These are phyloP conservation scores for Nephrotoma flavescens DNA, from an alignment of 2,888 invertebrate species.

Conservation along the genomic window DNA sequence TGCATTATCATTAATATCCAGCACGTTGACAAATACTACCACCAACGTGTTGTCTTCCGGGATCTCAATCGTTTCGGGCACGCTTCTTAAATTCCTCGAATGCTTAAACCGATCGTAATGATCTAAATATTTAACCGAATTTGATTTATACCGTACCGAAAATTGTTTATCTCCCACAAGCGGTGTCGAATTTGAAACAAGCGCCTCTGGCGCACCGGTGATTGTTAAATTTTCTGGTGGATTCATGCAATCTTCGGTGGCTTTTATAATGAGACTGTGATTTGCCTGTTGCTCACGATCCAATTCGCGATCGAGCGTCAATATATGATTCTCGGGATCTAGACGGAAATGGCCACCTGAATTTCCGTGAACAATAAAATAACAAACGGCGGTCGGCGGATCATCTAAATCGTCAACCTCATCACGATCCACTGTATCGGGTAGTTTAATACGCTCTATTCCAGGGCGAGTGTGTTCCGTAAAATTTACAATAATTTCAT, in stretches of 20 bases:
- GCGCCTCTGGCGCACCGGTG: background rate
- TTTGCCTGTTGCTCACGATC: slow-evolving; percentile 58
- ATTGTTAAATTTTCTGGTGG: slow-evolving; percentile 32
- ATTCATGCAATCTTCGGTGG: slow-evolving; percentile 66
- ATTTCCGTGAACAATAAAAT: slow-evolving; percentile 79
- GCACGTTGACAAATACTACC: slow-evolving; percentile 51
- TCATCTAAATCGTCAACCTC: slow-evolving; percentile 72
- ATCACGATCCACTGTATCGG: slow-evolving; percentile 73
- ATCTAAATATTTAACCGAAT: background rate
- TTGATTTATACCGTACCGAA: background rate
- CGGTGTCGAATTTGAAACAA: background rate
- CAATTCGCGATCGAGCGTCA: slow-evolving; percentile 41
- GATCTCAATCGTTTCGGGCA: slow-evolving; percentile 1
- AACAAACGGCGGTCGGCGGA: slow-evolving; percentile 74
- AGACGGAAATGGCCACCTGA: slow-evolving; percentile 54
- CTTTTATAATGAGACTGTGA: slow-evolving; percentile 59
- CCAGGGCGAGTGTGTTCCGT: slow-evolving; percentile 49
- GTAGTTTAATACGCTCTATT: slow-evolving; percentile 49
- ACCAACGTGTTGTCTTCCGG: slow-evolving; percentile 50
- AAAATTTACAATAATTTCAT: slow-evolving; percentile 55
- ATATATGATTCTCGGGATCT: slow-evolving; percentile 53
- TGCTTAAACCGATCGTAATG: slow-evolving; percentile 21
- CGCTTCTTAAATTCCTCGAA: slow-evolving; percentile 18
- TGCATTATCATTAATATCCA: slow-evolving; percentile 83
- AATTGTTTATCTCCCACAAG: background rate